Evolutionary conservation across 2,888 invertebrate genomes (phyloP), one percentile per base, ranked within the genome.

Genomic region (Tachina fera): DNA sequence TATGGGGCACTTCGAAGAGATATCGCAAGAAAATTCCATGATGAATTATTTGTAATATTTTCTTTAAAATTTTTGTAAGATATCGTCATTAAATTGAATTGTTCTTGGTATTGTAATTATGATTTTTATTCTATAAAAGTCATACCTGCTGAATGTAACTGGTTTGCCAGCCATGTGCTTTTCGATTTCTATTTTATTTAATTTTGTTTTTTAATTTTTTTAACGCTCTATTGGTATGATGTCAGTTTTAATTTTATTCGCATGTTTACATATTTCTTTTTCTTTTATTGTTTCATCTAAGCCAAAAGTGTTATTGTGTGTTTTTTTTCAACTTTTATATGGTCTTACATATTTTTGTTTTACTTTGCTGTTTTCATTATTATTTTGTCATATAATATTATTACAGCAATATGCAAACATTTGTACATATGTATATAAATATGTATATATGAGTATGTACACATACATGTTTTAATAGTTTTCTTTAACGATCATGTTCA

Each of bases 401-500:
- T 65, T 45, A 43, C 22, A 22, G 43, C 16, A 19, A 45, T 5
- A 22, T n/a, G 45, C 31, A 31, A 31, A 31, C 31, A 31, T 31
- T 6, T 31, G 31, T 31, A 31, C 4, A 31, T 31, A 31, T 0
- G 3, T 31, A 31, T 4, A 31, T 31, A 6, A 6, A 6, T 31
- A 1, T 31, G 1, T 31, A 31, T 31, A 31, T 6, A 31, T 4
- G 0, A 0, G 6, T 31, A 6, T 6, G 6, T 31, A 31, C 1
- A 31, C 31, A 31, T 31, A 31, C 56, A 14, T 80, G 11, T 60
- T 67, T 76, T 56, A 39, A 5, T 19, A 19, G 31, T 43, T 67
- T 67, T 56, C 65, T 78, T 74, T 63, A 83, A 68, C 74, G 74
- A 74, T 83, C 78, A 83, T 83, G 78, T 83, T 83, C 83, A 83